phyloP scores from a whole-genome alignment of 1,140 invertebrate genomes.

The Eulimnadia texana region DNA sequence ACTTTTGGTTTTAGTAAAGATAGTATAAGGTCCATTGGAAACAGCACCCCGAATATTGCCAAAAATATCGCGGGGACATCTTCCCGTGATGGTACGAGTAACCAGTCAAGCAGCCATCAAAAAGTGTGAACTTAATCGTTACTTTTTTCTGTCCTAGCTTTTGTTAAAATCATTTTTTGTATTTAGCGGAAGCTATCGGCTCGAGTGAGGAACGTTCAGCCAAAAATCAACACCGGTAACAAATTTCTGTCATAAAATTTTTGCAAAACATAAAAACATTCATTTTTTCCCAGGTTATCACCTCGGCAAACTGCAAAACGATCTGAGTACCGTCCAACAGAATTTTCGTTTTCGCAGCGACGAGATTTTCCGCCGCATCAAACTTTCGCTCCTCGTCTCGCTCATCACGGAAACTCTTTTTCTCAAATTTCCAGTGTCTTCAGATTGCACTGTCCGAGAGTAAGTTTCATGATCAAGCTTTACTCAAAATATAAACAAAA shows the following conservation, averaged over 20 bases:
- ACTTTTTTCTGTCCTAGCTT: not conserved
- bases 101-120: no score
- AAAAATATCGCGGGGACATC: no score
- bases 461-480: no score
- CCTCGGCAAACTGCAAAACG: slow-evolving; percentile 11
- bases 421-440: not conserved
- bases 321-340: slow-evolving; percentile 17
- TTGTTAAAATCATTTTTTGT: not conserved
- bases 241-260: no score
- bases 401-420: slow-evolving; percentile 23
- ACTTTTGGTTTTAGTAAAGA: not conserved
- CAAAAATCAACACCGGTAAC: not conserved
- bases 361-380: slow-evolving; percentile 39
- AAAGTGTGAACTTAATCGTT: no score
- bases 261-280: no score
- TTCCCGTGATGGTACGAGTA: no score
- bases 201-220: not conserved
- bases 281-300: no score
- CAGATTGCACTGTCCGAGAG: slow-evolving; percentile 10
- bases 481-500: no score
- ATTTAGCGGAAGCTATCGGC: not conserved
- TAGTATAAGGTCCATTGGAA: not conserved
- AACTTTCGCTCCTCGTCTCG: slow-evolving; percentile 34
- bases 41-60: not conserved
- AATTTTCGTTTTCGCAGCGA: slow-evolving; percentile 23